Evolutionary conservation across 2,888 invertebrate species (phyloP).

Genomic region (Oligia strigilis): DNA sequence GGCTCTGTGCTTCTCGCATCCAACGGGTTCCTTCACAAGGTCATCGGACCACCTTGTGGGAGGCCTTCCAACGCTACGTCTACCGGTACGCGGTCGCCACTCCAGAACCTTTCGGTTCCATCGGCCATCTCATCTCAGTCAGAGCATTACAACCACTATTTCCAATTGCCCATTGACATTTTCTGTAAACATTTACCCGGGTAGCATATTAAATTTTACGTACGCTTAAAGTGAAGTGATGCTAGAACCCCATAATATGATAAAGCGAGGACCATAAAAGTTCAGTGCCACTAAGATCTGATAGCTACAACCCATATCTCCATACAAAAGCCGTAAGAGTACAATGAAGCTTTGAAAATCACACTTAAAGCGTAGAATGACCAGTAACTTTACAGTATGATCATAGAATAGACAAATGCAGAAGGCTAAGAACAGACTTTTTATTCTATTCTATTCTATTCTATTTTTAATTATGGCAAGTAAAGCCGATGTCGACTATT

Average conservation of each 20-base stretch:
- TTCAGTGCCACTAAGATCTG: slow-evolving; percentile 40
- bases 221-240: neutral
- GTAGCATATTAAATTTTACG: neutral
- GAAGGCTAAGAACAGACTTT: slow-evolving; percentile 10
- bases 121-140: no score
- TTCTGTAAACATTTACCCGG: neutral
- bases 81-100: no score
- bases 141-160: no score
- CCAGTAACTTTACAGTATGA: slow-evolving; percentile 17
- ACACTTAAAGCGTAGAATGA: slow-evolving; percentile 31
- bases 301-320: slow-evolving; percentile 49
- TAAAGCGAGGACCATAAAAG: slow-evolving; percentile 24
- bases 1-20: no score
- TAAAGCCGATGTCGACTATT: no score
- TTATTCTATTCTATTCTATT: no score
- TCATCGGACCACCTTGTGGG: no score
- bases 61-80: no score
- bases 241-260: neutral
- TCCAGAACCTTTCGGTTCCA: no score
- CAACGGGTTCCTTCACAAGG: no score
- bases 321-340: slow-evolving; percentile 36
- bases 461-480: no score
- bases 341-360: slow-evolving; percentile 45
- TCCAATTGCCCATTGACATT: neutral
- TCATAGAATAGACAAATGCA: neutral